Conservation (phyloP, 2,888 invertebrate species). For the Lasioglossum calceatum region DNA sequence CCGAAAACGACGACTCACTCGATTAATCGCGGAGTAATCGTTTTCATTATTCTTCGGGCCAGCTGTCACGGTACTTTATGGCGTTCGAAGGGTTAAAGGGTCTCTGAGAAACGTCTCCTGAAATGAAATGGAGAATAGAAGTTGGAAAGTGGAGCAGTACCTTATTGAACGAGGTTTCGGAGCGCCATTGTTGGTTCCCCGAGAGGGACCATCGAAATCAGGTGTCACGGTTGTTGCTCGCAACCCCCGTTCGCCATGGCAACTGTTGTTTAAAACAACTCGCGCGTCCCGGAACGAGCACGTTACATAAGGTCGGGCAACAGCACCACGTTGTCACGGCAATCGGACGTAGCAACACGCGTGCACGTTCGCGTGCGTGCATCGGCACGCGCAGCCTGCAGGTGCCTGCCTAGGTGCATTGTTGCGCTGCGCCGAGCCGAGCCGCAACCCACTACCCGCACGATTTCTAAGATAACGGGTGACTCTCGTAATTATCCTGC, state of each 20-base stretch:
- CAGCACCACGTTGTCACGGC: constrained; percentile 57
- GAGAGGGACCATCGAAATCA: constrained; percentile 58
- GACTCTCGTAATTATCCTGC: constrained; percentile 69
- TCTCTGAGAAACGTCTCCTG: background rate
- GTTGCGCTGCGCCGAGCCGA: constrained; percentile 56
- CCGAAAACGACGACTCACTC: constrained; percentile 7
- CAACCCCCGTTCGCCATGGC: constrained; percentile 65
- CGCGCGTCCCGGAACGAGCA: constrained; percentile 20
- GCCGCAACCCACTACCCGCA: constrained; percentile 80
- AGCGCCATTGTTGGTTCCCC: background rate
- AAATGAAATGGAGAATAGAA: background rate
- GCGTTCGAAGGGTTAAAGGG: background rate
- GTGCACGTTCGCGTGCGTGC: constrained; percentile 70
- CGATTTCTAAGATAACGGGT: constrained; percentile 82
- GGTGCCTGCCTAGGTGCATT: constrained; percentile 73
- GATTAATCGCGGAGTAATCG: constrained; percentile 10
- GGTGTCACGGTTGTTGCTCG: constrained; percentile 47
- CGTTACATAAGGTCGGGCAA: constrained; percentile 31
- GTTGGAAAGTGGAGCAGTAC: background rate
- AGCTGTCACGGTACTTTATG: background rate
- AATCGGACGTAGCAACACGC: constrained; percentile 58
- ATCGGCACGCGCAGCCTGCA: constrained; percentile 80
- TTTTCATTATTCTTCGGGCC: background rate
- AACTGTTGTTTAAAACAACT: constrained; percentile 70
- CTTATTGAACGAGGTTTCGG: background rate